Base-by-base conservation (phyloP, 2,888 invertebrate genomes). In the Oxyteleia sp. region DNA sequence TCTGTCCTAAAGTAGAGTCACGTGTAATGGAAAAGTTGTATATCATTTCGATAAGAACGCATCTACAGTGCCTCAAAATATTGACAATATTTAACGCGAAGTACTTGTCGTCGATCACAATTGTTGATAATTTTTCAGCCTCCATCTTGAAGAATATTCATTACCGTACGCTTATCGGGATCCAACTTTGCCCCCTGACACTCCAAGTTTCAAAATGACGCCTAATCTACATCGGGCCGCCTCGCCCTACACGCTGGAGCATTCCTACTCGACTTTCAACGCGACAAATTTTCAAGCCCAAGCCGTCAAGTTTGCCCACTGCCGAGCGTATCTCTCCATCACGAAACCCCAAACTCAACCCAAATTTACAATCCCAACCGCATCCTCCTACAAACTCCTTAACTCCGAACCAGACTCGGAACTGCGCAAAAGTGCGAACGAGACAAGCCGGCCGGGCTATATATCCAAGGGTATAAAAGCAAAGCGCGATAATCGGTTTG, bases 401-500 rank as follows among this genome's bases (percentile, higher is more conserved):
- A 72, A 61, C 61, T 72, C 72, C 26, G 59, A 63, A 72, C 72
- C 53, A 63, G 61, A 61, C 72, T 51, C 41, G 41, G 41, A 7
- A 59, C 66, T 69, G 78, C 69, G 69, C 79, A 79, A 64, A 71
- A 79, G 79, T 79, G 71, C 57, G 64, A 79, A 71, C 71, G 64
- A 79, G 79, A 71, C 71, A 61, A 78, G n/a, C n/a, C n/a, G n/a
- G n/a, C n/a, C n/a, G n/a, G n/a, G 76, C 41, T 51, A 76, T 68
- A 68, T 55, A 68, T 79, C 32, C 38, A 32, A 64, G 41, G 69
- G 63, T 49, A 71, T 47, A 57, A 69, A 69, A 79, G 59, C 78
- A 47, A 71, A 63, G 63, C 71, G 79, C 72, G 79, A 72, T 79
- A 79, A 79, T 79, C 79, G 79, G 71, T 79, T 79, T 51, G 64